Conservation (phyloP, 2,888 invertebrate genomes). For the Macropis europaea region DNA sequence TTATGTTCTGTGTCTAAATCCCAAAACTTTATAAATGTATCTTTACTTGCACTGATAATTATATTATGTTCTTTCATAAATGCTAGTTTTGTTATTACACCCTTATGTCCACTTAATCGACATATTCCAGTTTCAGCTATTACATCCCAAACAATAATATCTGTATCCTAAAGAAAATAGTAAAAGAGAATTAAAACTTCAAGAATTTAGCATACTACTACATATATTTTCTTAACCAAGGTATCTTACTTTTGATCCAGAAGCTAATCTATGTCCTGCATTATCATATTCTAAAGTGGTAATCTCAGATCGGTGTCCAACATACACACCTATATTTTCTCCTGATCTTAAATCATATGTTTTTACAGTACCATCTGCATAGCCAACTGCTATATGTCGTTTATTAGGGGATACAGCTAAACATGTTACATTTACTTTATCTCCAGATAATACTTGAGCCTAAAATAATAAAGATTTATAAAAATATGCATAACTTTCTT, state of each 20-base stretch:
- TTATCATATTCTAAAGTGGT: constrained; percentile 91
- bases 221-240: background rate
- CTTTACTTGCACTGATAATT: constrained; percentile 92
- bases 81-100: constrained; percentile 89
- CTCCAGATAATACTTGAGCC: constrained; percentile 90
- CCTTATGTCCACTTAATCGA: constrained; percentile 95
- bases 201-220: background rate
- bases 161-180: constrained; percentile 86
- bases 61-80: constrained; percentile 86
- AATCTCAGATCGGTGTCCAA: constrained; percentile 93
- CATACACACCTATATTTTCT: constrained; percentile 87
- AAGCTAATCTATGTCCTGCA: constrained; percentile 91
- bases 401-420: constrained; percentile 89
- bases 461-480: constrained; percentile 77
- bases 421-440: constrained; percentile 89
- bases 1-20: constrained; percentile 96
- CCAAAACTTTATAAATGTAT: constrained; percentile 98
- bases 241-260: constrained; percentile 88
- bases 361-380: constrained; percentile 92
- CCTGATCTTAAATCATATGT: constrained; percentile 89
- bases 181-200: background rate
- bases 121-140: constrained; percentile 95
- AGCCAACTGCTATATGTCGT: constrained; percentile 93
- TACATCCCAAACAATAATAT: constrained; percentile 96
- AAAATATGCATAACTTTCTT: constrained; percentile 2